Evolutionary conservation across 1,140 invertebrate species (phyloP).

Genomic region (Drosophila melanica): DNA sequence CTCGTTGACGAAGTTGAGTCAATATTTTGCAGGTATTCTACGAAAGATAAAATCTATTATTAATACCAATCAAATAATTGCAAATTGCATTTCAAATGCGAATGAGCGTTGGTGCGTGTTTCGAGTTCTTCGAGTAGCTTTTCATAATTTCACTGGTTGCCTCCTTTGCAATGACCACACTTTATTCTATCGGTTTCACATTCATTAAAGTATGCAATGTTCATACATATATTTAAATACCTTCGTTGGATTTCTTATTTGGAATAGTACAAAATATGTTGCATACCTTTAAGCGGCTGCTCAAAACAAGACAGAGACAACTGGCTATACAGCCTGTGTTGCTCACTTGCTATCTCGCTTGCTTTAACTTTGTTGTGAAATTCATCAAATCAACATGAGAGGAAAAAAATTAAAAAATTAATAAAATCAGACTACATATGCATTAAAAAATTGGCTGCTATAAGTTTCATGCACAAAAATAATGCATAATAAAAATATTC

Average conservation of each 20-base stretch:
- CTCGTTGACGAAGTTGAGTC: constrained; percentile 70
- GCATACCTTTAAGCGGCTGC: constrained; percentile 34
- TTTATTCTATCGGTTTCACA: background rate
- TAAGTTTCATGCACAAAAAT: background rate
- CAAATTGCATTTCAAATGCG: background rate
- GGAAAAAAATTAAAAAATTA: background rate
- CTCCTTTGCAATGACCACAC: constrained; percentile 4
- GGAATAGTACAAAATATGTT: constrained; percentile 3
- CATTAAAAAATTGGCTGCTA: background rate
- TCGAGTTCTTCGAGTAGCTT: constrained; percentile 11
- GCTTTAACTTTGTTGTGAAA: constrained; percentile 40
- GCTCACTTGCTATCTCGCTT: constrained; percentile 26
- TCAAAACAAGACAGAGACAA: constrained; percentile 21
- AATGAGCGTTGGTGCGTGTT: constrained; percentile 16
- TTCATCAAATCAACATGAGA: constrained; percentile 19
- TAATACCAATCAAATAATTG: constrained; percentile 28
- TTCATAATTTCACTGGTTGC: constrained; percentile 1
- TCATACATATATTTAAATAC: background rate
- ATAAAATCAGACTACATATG: background rate
- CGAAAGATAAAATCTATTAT: constrained; percentile 41
- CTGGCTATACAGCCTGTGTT: background rate
- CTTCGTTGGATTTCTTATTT: background rate
- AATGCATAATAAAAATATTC: background rate
- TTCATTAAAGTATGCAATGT: constrained; percentile 6
- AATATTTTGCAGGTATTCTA: constrained; percentile 82